Conservation (phyloP, 2,888 invertebrate species). For the Polia nebulosa region DNA sequence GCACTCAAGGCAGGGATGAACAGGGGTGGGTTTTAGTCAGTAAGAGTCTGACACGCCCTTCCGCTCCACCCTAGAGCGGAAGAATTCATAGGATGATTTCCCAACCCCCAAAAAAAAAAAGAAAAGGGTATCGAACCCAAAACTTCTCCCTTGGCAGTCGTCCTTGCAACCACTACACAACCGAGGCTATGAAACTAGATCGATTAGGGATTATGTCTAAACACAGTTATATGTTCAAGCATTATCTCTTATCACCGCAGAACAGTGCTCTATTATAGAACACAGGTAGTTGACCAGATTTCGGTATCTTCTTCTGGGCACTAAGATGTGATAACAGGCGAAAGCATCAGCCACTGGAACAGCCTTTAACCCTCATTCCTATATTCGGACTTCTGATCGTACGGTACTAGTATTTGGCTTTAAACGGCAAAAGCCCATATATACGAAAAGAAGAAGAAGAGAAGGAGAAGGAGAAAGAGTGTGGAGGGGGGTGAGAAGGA, state of each 20-base stretch:
- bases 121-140: neutral
- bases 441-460: too few relatives aligned
- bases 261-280: neutral
- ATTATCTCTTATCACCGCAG: neutral
- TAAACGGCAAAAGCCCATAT: neutral
- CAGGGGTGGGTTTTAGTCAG: too few relatives aligned
- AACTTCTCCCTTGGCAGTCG: neutral
- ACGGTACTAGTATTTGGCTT: constrained; percentile 4
- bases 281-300: neutral
- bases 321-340: neutral
- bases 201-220: constrained; percentile 2
- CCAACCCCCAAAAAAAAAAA: too few relatives aligned
- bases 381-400: neutral
- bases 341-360: neutral
- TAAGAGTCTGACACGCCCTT: too few relatives aligned
- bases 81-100: too few relatives aligned
- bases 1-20: too few relatives aligned
- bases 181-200: neutral
- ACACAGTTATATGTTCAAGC: neutral
- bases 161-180: neutral
- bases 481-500: too few relatives aligned
- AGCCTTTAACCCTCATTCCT: neutral
- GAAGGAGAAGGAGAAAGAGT: too few relatives aligned
- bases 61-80: too few relatives aligned
- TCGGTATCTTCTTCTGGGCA: neutral